Evolutionary conservation across 2,888 invertebrate genomes (phyloP), one percentile per base, ranked within the genome.

Genomic region (Apodemia mormo): DNA sequence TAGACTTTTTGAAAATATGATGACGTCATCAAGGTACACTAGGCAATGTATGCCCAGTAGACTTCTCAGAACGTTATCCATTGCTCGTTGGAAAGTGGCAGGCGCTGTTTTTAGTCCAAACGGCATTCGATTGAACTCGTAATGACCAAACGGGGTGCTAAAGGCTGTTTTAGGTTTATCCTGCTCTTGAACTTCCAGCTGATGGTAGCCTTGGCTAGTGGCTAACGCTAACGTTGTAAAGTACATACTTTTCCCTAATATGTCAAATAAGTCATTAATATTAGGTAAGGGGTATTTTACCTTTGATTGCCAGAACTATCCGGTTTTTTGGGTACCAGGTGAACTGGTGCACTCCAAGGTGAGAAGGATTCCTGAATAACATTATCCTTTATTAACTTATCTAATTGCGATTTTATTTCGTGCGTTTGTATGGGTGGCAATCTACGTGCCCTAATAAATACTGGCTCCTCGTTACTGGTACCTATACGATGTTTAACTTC

Each of bases 281-380:
- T 58, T 30, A 30, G 58, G 58, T 58, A 58, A 58, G 58, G 58
- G 58, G 58, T 58, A 58, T 58, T 58, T 58, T 30, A 58, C 30
- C 8, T 58, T 30, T 29, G 58, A 4, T 43, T 43, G 2, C 66
- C 49, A 29, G 66, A 66, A 0, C 80, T 74, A 49, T 84, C 84
- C 5, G 74, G 14, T 73, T 85, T 85, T 69, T 86, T 84, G 0
- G 83, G 82, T 0, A 86, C 85, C 49, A 85, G 72, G 76, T 83
- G 83, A 2, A 85, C 77, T 1, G 83, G 85, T 9, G 78, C 77
- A 64, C 77, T 81, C 81, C 82, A 86, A 0, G 83, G 86, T 6
- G 81, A 81, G 29, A 75, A 69, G 0, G 77, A 78, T 14, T 79
- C 79, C 68, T 75, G 70, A 12, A 86, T 84, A 6, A 85, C 79